Base-by-base conservation (phyloP, 1,140 invertebrate genomes). In the Linepithema humile region DNA sequence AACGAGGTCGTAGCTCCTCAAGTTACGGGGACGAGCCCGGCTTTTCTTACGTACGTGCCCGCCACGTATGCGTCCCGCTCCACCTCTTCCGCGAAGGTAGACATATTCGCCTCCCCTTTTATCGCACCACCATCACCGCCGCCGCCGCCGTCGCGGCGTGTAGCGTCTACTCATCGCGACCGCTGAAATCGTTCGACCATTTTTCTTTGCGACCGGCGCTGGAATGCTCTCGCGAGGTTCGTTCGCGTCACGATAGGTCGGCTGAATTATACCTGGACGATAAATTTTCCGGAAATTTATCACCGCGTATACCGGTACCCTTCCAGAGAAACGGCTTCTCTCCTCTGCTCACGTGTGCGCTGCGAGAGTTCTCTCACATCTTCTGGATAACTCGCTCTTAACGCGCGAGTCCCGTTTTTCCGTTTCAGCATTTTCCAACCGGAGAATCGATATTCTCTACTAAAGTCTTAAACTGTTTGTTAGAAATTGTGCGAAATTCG, bases 231-330 rank as follows among this genome's bases (percentile, higher is more conserved):
- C 62, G 62, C 75, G 64, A 78, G 64, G 40, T 29, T 64, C 57
- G 55, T 35, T 48, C 43, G 43, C 67, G 26, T 80, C 75, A 70
- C 64, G 75, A 80, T 78, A 78, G 74, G 62, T 80, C 64, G 75
- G 75, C 48, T 80, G 75, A 80, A 80, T 80, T 80, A 80, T 80
- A 80, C 64, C 67, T 32, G 75, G 38, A 55, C 64, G 23, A 80
- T 80, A 80, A 80, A 80, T 80, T 80, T 70, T 80, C 75, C n/a
- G 48, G 75, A 32, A 80, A 80, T 80, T 80, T 80, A 80, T 70
- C 48, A 38, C 48, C 32, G 45, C 32, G 75, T 23, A 29, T n/a
- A 26, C 35, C 35, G 20, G 12, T 32, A 67, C 17, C 35, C 74
- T 67, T 23, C 45, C 35, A 38, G 38, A 45, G 72, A 55, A 53